Conservation (phyloP, 2,888 invertebrate species). For the Lottia gigantea region DNA sequence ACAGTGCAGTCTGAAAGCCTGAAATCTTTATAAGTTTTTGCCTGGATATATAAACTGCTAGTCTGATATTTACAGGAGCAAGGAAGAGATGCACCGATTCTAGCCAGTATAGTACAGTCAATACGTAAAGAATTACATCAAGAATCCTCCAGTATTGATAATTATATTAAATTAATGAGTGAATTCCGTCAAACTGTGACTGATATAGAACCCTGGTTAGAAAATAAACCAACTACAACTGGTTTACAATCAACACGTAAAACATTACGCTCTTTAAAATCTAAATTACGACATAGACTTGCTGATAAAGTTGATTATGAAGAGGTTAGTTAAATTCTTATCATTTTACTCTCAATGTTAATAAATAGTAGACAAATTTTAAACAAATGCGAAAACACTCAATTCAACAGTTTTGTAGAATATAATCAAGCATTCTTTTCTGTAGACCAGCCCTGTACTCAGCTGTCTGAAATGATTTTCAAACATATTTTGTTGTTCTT, state of each 20-base stretch:
- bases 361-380: too few relatives aligned
- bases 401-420: too few relatives aligned
- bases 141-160: constrained; percentile 45
- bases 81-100: constrained; percentile 43
- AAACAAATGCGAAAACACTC: too few relatives aligned
- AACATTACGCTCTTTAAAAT: constrained; percentile 49
- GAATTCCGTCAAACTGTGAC: constrained; percentile 44
- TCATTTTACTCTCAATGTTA: too few relatives aligned
- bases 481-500: too few relatives aligned
- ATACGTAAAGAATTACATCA: constrained; percentile 44
- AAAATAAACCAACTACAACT: constrained; percentile 42
- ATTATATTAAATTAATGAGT: constrained; percentile 36
- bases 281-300: constrained; percentile 57
- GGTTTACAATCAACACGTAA: constrained; percentile 48
- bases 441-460: too few relatives aligned
- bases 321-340: constrained; percentile 59
- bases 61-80: constrained; percentile 42
- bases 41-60: too few relatives aligned
- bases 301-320: constrained; percentile 62
- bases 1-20: too few relatives aligned
- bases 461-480: too few relatives aligned
- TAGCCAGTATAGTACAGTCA: constrained; percentile 49
- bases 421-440: too few relatives aligned
- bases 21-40: too few relatives aligned
- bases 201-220: constrained; percentile 55